Percentiles rank a stretch among this genome's conserved stretches.
Conservation (phyloP, 2,888 invertebrate genomes). For the Platycheirus rosarum region DNA sequence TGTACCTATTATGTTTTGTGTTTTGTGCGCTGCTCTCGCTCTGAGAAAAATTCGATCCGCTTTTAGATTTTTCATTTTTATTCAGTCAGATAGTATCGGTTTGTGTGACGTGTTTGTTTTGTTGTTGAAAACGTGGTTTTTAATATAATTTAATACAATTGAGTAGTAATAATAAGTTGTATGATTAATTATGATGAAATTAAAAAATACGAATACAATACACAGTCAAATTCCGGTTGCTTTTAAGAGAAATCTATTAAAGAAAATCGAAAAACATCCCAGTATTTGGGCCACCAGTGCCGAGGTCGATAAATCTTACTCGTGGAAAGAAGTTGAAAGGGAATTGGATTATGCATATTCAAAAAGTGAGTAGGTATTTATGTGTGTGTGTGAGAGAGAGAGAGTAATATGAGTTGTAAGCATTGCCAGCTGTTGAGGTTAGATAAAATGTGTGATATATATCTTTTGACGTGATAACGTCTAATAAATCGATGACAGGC, state of each 20-base stretch:
- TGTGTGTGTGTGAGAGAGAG: too few species aligned
- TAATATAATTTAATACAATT: background rate
- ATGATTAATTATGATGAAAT: too few species aligned
- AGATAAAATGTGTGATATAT: too few species aligned
- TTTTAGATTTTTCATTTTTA: constrained; percentile 13
- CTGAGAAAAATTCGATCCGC: background rate
- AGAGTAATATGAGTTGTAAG: background rate
- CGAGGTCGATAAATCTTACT: too few species aligned
- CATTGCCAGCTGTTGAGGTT: too few species aligned
- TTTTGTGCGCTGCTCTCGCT: background rate
- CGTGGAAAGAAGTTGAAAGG: constrained; percentile 4
- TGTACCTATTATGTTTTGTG: too few species aligned
- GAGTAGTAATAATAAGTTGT: too few species aligned
- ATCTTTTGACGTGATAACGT: too few species aligned
- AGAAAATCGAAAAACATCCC: constrained; percentile 8
- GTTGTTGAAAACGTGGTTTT: background rate
- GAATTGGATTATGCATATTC: background rate
- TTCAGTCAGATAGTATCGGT: too few species aligned
- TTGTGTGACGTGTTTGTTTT: constrained; percentile 24
- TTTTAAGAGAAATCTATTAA: constrained; percentile 17
- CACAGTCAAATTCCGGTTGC: background rate
- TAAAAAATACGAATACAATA: too few species aligned
- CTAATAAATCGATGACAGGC: too few species aligned
- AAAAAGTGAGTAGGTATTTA: background rate
- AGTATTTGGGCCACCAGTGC: constrained; percentile 4